Base-by-base conservation (phyloP, 2,113 vertebrate genomes). In the Falcunculus frontatus region DNA sequence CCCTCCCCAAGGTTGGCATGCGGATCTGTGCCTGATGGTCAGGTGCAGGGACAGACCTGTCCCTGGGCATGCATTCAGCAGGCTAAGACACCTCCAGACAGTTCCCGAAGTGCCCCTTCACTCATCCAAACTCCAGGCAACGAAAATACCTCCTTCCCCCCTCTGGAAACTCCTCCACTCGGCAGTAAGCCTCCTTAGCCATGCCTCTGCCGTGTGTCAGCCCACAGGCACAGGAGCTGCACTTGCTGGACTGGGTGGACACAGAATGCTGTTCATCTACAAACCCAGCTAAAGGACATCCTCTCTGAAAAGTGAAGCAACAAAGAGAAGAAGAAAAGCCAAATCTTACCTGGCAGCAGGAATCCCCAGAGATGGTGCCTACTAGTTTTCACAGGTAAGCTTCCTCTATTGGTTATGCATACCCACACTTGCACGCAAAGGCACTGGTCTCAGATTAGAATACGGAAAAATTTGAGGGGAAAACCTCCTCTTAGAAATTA, bases 311-410 rank as follows among this genome's bases (percentile, higher is more conserved):
- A 41, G 21, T 0, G 6, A 19, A 49, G 69, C 23, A 16, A 29
- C 37, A 20, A 84, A 65, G 32, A 89, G 42, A 86, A 85, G 69
- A 69, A 87, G 63, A 89, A 95, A 95, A 95, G 44, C 27, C 44
- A 63, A 57, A 41, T 49, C 96, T 97, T 97, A 97, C 96, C 96
- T 96, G 95, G 60, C 87, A 93, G 92, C 62, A 87, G 89, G 56
- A 77, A 77, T 75, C 65, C 60, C n/a, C 63, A 72, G 90, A 77
- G 92, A 39, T 27, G 55, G 20, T 74, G 49, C 72, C 73, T 78
- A 50, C 44, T 22, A 23, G 27, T 46, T 73, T 60, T 67, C 4
- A 12, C 20, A 68, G 90, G 85, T 94, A 84, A 96, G 82, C 41
- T 80, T 74, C 52, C 26, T 84, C 79, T 92, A 3, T 41, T 4